Base-by-base conservation (phyloP, 2,797 vertebrate genomes). In the Lacerta viridis region DNA sequence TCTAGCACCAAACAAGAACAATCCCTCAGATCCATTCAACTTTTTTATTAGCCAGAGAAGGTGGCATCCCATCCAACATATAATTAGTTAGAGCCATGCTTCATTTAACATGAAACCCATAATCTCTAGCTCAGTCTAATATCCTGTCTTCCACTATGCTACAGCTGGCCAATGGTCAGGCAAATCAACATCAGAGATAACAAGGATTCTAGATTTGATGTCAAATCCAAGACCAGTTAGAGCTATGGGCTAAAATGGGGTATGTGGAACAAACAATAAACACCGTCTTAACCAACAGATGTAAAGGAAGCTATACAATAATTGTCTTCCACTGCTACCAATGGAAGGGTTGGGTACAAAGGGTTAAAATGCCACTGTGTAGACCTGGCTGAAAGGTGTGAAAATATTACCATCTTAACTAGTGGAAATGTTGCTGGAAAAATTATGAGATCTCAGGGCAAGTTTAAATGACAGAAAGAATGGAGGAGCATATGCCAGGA, bases 351-450 rank as follows among this genome's bases (percentile, higher is more conserved):
- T 23, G 20, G 10, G 78, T 61, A 20, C 18, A 76, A 25, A 50
- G 61, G 11, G 41, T 68, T 86, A 46, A 77, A 77, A 10, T 71
- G 29, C 9, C 50, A 84, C 7, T 8, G 4, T 59, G 33, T 4
- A 78, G 41, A 36, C 25, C 29, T 46, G 18, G 39, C 3, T 46
- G 55, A 33, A 68, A 68, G 39, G 13, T 69, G n/a, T 41, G 29
- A 50, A 79, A 86, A 86, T 25, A 39, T 68, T 68, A 18, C 59
- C 41, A 46, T 68, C 66, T 74, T 50, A 86, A 66, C 15, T 46
- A 9, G 27, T 66, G 61, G 18, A 68, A 33, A 66, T 18, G 11
- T 33, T 85, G 61, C 7, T 20, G 27, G 43, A 9, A 69, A 85
- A 78, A 33, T 25, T 68, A 41, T 33, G 50, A 7, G 7, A 36